Evolutionary conservation across 2,113 vertebrate genomes (phyloP), one percentile per base, ranked within the genome.

Genomic region (Pachycephala philippinensis): DNA sequence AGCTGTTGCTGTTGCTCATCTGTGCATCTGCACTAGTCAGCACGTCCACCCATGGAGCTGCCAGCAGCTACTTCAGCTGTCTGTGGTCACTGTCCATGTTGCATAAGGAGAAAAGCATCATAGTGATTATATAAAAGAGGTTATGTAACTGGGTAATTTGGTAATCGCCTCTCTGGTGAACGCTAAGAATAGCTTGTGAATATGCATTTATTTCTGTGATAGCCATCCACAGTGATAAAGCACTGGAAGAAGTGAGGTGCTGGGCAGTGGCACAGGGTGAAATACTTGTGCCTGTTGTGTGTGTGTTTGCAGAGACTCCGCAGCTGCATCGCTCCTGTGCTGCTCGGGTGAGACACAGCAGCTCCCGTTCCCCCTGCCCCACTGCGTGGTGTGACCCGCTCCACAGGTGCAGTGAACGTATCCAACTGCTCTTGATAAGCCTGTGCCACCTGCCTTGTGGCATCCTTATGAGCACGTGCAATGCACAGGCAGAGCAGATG

Each of bases 141-240:
- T 97, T 97, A 97, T 84, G 76, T 97, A 97, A 97, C 65, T 6
- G 77, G 68, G 75, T 90, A 94, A 94, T 95, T 96, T 89, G 79
- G 74, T 96, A 96, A 95, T 97, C 50, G 27, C 81, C 91, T 97
- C 93, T 84, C 82, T 27, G 21, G 82, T 89, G 91, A 78, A 33
- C 0, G 23, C 79, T 91, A 94, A 87, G 86, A 95, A 92, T 95
- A 94, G 89, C 78, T 77, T 24, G 71, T 6, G 20, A 90, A 92
- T 61, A 56, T 79, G 78, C 63, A 30, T 76, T 56, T 93, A 37
- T 91, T 89, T 88, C 81, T n/a, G 44, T 69, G 80, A 39, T 89
- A 56, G 65, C 75, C 66, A 42, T 75, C 35, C 47, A 10, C 26
- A 17, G 64, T 9, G 30, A 64, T 80, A 23, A 87, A 89, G 37